These are phyloP conservation scores for Bombus sibiricus DNA, from an alignment of 1,140 invertebrate genomes.

Conservation along the genomic window DNA sequence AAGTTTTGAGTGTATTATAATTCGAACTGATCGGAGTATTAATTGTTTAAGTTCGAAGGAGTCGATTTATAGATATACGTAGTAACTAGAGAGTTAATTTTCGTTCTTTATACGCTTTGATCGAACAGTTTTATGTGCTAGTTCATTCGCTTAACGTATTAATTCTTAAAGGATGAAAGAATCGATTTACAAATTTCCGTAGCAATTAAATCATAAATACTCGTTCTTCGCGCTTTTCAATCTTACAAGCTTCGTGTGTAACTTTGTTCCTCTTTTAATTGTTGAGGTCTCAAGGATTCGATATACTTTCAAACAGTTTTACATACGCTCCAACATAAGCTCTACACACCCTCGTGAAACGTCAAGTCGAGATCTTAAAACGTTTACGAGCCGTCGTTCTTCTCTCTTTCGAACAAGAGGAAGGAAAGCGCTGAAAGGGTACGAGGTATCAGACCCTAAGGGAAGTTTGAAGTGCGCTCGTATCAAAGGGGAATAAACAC, in stretches of 20 bases:
- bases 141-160: too few species aligned
- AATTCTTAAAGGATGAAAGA: too few species aligned
- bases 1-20: background rate
- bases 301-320: too few species aligned
- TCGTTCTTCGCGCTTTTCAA: background rate
- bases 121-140: too few species aligned
- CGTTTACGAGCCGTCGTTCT: background rate
- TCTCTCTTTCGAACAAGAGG: slow-evolving; percentile 17
- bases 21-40: background rate
- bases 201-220: too few species aligned
- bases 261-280: too few species aligned
- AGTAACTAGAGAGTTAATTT: too few species aligned
- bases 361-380: slow-evolving; percentile 28
- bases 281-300: too few species aligned
- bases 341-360: slow-evolving; percentile 18
- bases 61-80: background rate
- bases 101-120: background rate
- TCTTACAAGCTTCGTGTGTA: too few species aligned
- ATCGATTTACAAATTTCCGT: too few species aligned
- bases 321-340: background rate
- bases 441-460: slow-evolving; percentile 51
- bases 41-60: background rate
- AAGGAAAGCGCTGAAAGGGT: slow-evolving; percentile 10
- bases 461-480: slow-evolving; percentile 51
- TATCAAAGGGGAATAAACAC: slow-evolving; percentile 57